These are phyloP conservation scores for Parelbella ahira DNA, from an alignment of 2,888 invertebrate species.

Conservation along the genomic window DNA sequence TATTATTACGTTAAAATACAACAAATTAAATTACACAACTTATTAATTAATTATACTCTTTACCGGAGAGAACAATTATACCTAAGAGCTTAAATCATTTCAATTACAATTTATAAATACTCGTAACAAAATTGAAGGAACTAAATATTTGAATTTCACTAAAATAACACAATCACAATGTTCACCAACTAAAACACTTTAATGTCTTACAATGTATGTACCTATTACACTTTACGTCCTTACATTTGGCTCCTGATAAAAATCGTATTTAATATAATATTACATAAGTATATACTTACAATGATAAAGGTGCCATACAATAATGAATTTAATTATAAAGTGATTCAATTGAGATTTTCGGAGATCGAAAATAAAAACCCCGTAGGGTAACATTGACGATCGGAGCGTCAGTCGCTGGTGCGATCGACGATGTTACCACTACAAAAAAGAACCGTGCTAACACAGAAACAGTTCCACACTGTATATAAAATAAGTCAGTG, in stretches of 20 bases:
- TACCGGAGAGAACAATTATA: constrained; percentile 70
- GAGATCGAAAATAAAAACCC: constrained; percentile 14
- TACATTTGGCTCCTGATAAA: constrained; percentile 74
- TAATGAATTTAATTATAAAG: constrained; percentile 21
- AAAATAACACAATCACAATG: constrained; percentile 68
- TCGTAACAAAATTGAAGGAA: constrained; percentile 77
- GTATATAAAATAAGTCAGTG: constrained; percentile 18
- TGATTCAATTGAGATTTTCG: constrained; percentile 24
- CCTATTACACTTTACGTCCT: constrained; percentile 62
- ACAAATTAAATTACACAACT: constrained; percentile 77
- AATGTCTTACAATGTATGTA: constrained; percentile 59
- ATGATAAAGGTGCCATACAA: constrained; percentile 22
- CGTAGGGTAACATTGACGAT: constrained; percentile 21
- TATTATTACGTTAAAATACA: constrained; percentile 76
- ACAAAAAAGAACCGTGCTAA: constrained; percentile 3
- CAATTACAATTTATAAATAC: constrained; percentile 72
- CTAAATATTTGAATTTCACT: constrained; percentile 72
- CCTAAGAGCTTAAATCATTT: constrained; percentile 64
- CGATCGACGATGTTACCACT: too few relatives aligned
- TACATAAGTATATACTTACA: constrained; percentile 25
- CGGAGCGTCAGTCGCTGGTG: too few relatives aligned
- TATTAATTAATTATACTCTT: constrained; percentile 71
- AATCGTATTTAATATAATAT: constrained; percentile 35
- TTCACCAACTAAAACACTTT: constrained; percentile 56
- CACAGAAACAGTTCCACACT: constrained; percentile 10